Evolutionary conservation across 2,797 vertebrate genomes (phyloP), one percentile per base, ranked within the genome.

Genomic region (Phrynocephalus forsythii): DNA sequence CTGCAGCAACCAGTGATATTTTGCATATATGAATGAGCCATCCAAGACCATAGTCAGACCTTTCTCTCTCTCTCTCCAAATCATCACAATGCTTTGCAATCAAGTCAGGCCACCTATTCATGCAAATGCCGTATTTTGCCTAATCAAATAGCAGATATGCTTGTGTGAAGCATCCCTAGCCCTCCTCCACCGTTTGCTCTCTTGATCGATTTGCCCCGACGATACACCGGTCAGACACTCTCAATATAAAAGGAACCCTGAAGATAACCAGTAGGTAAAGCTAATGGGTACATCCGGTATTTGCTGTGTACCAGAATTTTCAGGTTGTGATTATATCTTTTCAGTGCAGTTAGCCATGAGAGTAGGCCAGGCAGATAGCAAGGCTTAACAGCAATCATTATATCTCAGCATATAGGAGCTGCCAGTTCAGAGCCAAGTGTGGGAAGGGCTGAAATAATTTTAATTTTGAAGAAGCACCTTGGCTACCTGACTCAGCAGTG

Each of bases 1-100:
- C 20, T 24, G 56, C 24, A 84, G 30, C 73, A 84, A 26, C 71
- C 24, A 30, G 60, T 28, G 18, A 24, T 87, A 63, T 77, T 77
- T 77, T 83, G 24, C 63, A 69, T 71, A 81, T 83, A 73, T 78
- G 81, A 83, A 87, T 83, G 86, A 82, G 79, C 44, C 73, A 87
- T 56, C 66, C 56, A 83, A 83, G 78, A 69, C 5, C 67, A n/a
- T 30, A 86, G 26, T 69, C 30, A 84, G 79, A 78, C 30, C n/a
- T 77, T 56, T 56, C 22, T 30, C 56, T 77, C 77, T 44, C 38
- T 44, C 38, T 44, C 38, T 44, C 38, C 38, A 44, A 10, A 69
- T 56, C 24, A 66, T 44, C 26, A 83, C 52, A 81, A 44, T 81
- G 79, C 69, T 81, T 81, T 81, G 56, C 78, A 81, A 30, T 63